phyloP scores from a whole-genome alignment of 2,888 invertebrate species.

The Dryomyza anilis region DNA sequence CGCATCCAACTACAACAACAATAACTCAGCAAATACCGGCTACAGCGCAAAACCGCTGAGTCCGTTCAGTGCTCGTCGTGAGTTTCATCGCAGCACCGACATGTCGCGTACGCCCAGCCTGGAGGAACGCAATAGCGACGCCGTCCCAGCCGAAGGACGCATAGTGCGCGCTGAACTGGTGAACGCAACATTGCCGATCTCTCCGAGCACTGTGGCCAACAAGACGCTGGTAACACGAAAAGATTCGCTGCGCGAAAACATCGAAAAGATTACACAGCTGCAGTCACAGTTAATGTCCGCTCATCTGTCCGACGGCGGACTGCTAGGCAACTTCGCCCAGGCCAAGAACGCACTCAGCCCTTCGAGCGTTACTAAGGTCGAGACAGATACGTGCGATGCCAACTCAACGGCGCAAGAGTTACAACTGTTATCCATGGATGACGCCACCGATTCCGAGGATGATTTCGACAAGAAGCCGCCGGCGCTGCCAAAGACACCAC shows the following conservation, averaged over 20 bases:
- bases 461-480: slow-evolving; percentile 24
- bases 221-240: slow-evolving; percentile 49
- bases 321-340: slow-evolving; percentile 38
- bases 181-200: slow-evolving; percentile 49
- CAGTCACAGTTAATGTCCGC: slow-evolving; percentile 61
- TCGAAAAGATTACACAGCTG: slow-evolving; percentile 60
- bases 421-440: not conserved
- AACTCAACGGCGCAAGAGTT: not conserved
- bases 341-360: slow-evolving; percentile 14
- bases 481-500: slow-evolving; percentile 35
- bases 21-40: not conserved
- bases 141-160: slow-evolving; percentile 40
- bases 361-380: not conserved
- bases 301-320: slow-evolving; percentile 50
- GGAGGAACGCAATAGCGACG: slow-evolving; percentile 40
- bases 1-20: slow-evolving; percentile 25
- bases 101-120: slow-evolving; percentile 41
- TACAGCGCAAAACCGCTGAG: slow-evolving; percentile 26
- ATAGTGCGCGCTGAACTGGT: slow-evolving; percentile 59
- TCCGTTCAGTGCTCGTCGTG: slow-evolving; percentile 36
- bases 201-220: slow-evolving; percentile 27
- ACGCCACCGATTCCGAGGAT: not conserved
- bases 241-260: slow-evolving; percentile 60
- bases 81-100: slow-evolving; percentile 42
- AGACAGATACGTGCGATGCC: not conserved